These are phyloP conservation scores for Danio albolineatus DNA, from an alignment of 2,797 vertebrate genomes.

Conservation along the genomic window DNA sequence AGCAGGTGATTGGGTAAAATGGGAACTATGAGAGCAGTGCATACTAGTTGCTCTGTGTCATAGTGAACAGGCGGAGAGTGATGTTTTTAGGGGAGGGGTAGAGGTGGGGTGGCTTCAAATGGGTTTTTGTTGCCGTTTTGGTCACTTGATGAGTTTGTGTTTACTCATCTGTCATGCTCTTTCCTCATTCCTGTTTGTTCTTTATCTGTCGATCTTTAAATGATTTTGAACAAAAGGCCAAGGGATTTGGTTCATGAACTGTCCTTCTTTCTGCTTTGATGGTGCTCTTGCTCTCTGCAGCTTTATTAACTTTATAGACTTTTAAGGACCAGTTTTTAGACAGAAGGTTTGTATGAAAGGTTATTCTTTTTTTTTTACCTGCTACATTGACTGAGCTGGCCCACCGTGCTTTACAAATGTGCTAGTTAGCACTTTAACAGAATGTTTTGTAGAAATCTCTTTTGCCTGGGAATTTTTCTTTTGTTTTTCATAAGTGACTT, in stretches of 20 bases:
- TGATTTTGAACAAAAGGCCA: slow-evolving; percentile 33
- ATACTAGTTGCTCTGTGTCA: slow-evolving; percentile 21
- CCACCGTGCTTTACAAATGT: background rate
- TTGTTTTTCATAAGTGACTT: background rate
- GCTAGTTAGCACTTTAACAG: background rate
- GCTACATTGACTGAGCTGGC: background rate
- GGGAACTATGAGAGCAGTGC: slow-evolving; percentile 28
- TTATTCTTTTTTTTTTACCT: background rate
- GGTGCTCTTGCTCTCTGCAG: slow-evolving; percentile 5
- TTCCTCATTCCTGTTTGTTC: slow-evolving; percentile 19
- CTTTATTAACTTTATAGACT: slow-evolving; percentile 23
- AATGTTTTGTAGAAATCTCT: background rate
- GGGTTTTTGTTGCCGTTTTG: slow-evolving; percentile 73
- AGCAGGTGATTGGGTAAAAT: slow-evolving; percentile 72
- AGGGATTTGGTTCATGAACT: background rate
- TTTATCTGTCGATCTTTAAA: slow-evolving; percentile 1
- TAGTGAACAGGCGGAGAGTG: slow-evolving; percentile 13
- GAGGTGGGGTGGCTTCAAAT: slow-evolving; percentile 46
- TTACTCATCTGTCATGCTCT: background rate
- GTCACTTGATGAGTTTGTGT: slow-evolving; percentile 50
- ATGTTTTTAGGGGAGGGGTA: slow-evolving; percentile 36
- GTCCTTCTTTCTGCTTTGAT: slow-evolving; percentile 12
- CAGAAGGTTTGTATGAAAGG: slow-evolving; percentile 17
- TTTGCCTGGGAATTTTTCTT: background rate
- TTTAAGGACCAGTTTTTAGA: slow-evolving; percentile 25